A percentile compares a stretch with the other conserved stretches of the same genome.
These are phyloP conservation scores for Numida meleagris DNA, from an alignment of 2,113 vertebrate genomes.

Conservation along the genomic window DNA sequence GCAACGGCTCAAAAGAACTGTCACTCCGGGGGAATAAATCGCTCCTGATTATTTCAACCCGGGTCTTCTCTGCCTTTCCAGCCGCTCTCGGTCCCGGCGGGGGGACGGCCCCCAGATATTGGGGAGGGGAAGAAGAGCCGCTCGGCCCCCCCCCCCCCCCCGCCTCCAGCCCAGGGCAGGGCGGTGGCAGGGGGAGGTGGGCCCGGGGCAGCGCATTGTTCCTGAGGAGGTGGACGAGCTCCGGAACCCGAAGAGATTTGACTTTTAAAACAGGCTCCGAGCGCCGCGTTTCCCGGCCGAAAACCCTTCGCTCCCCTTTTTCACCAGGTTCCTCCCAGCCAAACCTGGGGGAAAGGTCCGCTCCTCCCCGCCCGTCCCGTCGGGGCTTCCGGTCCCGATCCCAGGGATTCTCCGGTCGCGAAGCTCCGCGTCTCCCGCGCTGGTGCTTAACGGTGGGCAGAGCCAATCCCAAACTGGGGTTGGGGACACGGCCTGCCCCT, in stretches of 20 bases:
- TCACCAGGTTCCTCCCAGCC: neutral
- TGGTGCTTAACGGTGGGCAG: neutral
- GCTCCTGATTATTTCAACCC: slow-evolving; percentile 76
- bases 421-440: neutral
- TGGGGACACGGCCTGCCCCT: neutral
- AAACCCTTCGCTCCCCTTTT: neutral
- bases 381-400: neutral
- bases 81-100: slow-evolving; percentile 33
- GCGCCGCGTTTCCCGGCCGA: neutral
- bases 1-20: slow-evolving; percentile 85
- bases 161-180: neutral
- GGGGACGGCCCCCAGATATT: slow-evolving; percentile 45
- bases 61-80: slow-evolving; percentile 68
- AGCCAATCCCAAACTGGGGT: neutral
- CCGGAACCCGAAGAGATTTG: slow-evolving; percentile 8
- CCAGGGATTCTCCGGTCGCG: neutral
- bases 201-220: slow-evolving; percentile 6
- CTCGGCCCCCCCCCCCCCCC: neutral
- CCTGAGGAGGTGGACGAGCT: neutral
- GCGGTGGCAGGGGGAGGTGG: slow-evolving; percentile 43
- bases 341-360: neutral
- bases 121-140: neutral
- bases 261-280: slow-evolving; percentile 56
- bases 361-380: neutral
- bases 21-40: slow-evolving; percentile 84